Base-by-base conservation (phyloP, 1,140 invertebrate genomes). In the Ptiloglossa arizonensis region DNA sequence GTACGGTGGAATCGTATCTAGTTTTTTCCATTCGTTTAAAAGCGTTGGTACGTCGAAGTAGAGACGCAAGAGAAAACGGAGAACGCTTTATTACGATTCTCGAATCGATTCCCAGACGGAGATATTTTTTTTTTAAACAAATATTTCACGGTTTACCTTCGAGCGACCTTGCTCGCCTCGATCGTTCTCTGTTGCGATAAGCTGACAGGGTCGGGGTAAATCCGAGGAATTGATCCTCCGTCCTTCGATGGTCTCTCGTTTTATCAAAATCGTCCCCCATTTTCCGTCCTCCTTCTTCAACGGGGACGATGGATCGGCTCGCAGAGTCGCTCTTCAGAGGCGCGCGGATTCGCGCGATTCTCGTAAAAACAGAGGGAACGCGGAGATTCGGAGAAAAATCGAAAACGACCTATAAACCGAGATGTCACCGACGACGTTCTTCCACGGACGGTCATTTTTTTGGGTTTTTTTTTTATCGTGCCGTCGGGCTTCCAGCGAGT, bases 401-500 rank as follows among this genome's bases (percentile, higher is more conserved):
- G 79, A 78, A 78, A 67, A 8, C 75, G 68, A 82, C 68, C 75
- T 79, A 79, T 82, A 83, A 82, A 82, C 50, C 75, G 80, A 59
- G 41, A 69, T 69, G 44, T 59, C 68, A 69, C 78, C 68, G 44
- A 11, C 27, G 27, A 48, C 41, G 35, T 71, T 41, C 48, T 57
- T 63, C 22, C 22, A 15, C 19, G n/a, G 22, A 44, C 29, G n/a
- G n/a, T n/a, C n/a, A n/a, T n/a, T n/a, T n/a, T n/a, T n/a, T n/a
- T n/a, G n/a, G n/a, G n/a, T n/a, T n/a, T 22, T 11, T 2, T 32
- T 13, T 19, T 38, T 46, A 74, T 64, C 22, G 22, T 0, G 22
- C 32, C 44, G 44, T 22, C n/a, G 11, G 2, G 1, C 38, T 57
- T 13, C 48, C 41, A 38, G 0, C 27, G 17, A n/a, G 44, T 5